Conservation (phyloP, 2,797 vertebrate genomes). For the Malurus splendens region DNA sequence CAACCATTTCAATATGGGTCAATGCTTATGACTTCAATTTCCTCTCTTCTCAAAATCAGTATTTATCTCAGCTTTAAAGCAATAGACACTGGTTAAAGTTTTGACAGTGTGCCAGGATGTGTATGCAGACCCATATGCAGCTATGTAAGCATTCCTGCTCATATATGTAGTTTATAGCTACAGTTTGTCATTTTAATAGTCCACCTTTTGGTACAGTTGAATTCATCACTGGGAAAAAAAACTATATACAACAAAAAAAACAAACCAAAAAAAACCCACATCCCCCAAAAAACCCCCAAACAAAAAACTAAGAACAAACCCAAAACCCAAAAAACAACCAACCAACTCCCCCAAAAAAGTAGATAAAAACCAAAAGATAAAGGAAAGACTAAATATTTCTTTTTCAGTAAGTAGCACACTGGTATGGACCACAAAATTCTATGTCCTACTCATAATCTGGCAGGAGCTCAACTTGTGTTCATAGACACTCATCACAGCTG, state of each 20-base stretch:
- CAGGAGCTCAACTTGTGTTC: neutral
- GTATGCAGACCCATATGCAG: neutral
- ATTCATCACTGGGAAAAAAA: neutral
- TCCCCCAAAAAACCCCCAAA: no score
- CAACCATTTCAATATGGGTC: neutral
- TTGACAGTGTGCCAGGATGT: neutral
- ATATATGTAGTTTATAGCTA: neutral
- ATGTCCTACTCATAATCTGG: neutral
- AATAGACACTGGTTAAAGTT: neutral
- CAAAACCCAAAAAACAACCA: no score
- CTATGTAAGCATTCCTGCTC: neutral
- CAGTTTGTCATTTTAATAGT: neutral
- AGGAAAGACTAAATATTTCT: neutral
- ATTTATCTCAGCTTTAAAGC: neutral
- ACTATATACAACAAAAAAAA: no score
- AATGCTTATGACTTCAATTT: neutral
- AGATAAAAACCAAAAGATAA: accelerated
- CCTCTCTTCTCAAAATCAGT: neutral
- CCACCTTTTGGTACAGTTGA: neutral
- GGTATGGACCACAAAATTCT: neutral
- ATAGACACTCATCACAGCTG: neutral
- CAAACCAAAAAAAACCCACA: no score
- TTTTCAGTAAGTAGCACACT: neutral
- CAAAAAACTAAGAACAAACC: no score
- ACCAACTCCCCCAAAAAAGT: no score